These are phyloP conservation scores for Rhineura floridana DNA, from an alignment of 2,113 vertebrate species.

Conservation along the genomic window DNA sequence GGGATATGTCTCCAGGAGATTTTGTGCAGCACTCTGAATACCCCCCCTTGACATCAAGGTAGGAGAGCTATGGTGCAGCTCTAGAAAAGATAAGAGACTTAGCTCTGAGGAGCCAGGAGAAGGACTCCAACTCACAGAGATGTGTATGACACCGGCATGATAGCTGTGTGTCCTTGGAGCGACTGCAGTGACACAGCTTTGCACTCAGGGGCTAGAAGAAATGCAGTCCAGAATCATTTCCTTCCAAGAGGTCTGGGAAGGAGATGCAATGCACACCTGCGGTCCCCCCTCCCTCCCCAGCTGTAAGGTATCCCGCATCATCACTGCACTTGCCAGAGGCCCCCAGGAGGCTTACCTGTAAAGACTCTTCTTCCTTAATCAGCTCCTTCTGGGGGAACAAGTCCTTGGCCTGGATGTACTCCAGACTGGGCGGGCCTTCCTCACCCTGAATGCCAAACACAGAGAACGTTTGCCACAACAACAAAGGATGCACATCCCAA, in stretches of 20 bases:
- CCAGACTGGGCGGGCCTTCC: conserved; percentile 98
- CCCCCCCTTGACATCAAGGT: background rate
- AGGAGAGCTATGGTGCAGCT: background rate
- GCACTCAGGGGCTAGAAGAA: background rate
- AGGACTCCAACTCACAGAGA: background rate
- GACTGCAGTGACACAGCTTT: background rate
- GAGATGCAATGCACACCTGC: background rate
- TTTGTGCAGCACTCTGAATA: background rate
- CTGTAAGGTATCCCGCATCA: background rate
- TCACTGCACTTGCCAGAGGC: background rate
- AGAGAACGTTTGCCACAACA: background rate
- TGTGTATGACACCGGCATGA: background rate
- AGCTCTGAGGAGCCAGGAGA: background rate
- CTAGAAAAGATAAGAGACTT: background rate
- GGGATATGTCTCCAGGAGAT: background rate
- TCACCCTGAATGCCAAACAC: conserved; percentile 87
- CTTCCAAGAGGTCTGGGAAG: too few species aligned
- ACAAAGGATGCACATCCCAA: background rate
- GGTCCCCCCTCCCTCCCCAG: background rate
- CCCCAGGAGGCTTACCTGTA: conserved; percentile 86
- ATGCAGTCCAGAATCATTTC: background rate
- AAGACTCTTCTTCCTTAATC: conserved; percentile 94
- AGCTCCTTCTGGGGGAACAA: conserved; percentile 98
- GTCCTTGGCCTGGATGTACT: conserved; percentile 99
- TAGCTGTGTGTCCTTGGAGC: background rate